A percentile compares a stretch with the other conserved stretches of the same genome.
These are phyloP conservation scores for Oncorhynchus gorbuscha DNA, from an alignment of 2,113 vertebrate genomes.

Conservation along the genomic window DNA sequence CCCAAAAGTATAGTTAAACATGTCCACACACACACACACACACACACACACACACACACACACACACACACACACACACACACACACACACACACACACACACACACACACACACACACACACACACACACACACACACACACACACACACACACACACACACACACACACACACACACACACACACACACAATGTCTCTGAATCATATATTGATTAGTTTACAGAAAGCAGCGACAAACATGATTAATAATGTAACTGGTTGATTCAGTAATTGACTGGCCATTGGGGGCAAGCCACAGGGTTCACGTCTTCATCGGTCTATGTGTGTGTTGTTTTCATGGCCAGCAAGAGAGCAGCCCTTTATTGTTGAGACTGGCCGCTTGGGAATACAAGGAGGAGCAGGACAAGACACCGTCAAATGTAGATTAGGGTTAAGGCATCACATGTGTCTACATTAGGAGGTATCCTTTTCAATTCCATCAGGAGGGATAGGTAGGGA, in stretches of 20 bases:
- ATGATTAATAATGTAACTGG: too few species aligned
- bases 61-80: neutral
- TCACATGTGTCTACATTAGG: too few species aligned
- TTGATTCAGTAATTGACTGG: neutral
- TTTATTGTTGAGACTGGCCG: constrained; percentile 24
- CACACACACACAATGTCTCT: too few species aligned
- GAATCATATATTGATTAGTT: neutral
- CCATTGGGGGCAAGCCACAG: neutral
- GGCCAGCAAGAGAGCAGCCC: neutral
- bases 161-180: too few species aligned
- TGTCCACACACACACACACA: constrained; percentile 3
- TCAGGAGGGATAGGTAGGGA: neutral
- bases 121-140: too few species aligned
- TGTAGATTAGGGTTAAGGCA: too few species aligned
- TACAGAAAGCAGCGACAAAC: neutral
- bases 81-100: neutral
- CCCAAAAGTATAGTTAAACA: too few species aligned
- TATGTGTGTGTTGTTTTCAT: constrained; percentile 2
- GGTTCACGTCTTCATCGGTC: constrained; percentile 12
- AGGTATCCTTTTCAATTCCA: neutral
- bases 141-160: too few species aligned
- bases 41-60: neutral
- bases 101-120: constrained; percentile 18
- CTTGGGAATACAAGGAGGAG: constrained; percentile 1
- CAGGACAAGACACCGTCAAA: too few species aligned